Percentiles rank a stretch among this genome's conserved stretches.
Evolutionary conservation across 92 coral and sea anemone genomes (phyloP).

Genomic region (Micromussa lordhowensis): DNA sequence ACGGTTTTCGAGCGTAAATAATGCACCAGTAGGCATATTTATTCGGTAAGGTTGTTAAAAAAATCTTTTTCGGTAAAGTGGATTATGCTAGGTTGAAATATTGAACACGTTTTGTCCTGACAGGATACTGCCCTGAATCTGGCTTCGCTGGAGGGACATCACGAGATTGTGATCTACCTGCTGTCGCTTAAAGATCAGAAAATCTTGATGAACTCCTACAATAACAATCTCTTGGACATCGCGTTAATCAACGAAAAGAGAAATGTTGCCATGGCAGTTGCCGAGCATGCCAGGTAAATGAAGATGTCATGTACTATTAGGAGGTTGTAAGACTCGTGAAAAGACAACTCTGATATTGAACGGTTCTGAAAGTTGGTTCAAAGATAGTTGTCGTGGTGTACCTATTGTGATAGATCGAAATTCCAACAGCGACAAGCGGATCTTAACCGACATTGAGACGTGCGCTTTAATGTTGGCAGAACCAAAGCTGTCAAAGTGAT

Average conservation of each 20-base stretch:
- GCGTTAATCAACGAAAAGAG: slow-evolving; percentile 72
- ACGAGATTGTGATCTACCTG: slow-evolving; percentile 66
- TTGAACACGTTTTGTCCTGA: background rate
- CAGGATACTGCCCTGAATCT: slow-evolving; percentile 81
- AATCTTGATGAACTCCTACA: slow-evolving; percentile 78
- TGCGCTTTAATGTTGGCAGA: slow-evolving; percentile 33
- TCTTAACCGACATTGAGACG: too few species aligned
- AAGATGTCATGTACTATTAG: background rate
- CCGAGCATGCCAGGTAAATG: slow-evolving; percentile 74
- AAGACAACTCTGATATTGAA: background rate
- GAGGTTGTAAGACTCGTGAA: background rate
- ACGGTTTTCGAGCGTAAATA: too few species aligned
- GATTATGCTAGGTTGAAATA: too few species aligned
- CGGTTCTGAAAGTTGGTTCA: background rate
- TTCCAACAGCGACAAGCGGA: too few species aligned
- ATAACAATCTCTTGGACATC: slow-evolving; percentile 77
- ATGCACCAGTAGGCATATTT: too few species aligned
- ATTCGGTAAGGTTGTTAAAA: too few species aligned
- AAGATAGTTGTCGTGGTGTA: too few species aligned
- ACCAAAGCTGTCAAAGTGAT: slow-evolving; percentile 31
- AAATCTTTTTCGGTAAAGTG: too few species aligned
- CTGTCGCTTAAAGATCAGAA: slow-evolving; percentile 73
- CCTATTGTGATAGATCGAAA: too few species aligned
- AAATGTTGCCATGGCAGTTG: slow-evolving; percentile 82
- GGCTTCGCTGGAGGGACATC: slow-evolving; percentile 81